Base-by-base conservation (phyloP, 2,113 vertebrate species). In the Taurulus bubalis region DNA sequence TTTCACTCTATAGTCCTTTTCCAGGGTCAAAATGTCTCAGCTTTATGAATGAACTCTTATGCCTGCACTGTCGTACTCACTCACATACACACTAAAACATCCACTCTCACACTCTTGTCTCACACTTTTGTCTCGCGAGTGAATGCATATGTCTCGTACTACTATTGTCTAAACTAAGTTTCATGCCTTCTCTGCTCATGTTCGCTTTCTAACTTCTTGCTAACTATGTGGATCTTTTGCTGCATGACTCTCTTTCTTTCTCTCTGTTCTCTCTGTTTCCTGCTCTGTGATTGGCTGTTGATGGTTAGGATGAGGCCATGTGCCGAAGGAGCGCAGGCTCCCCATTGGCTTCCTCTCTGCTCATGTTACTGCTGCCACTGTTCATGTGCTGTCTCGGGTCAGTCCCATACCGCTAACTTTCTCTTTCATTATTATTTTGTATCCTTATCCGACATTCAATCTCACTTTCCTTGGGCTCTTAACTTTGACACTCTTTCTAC, bases 331-430 rank as follows among this genome's bases (percentile, higher is more conserved):
- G 95, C 96, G 93, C 91, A 95, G 97, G 96, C 96, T 96, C 95
- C 95, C 93, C 96, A 94, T 95, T 96, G 96, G 96, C 79, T 94
- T 95, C 96, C n/a, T 94, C 96, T 96, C 96, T 95, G 96, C 94
- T 95, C 96, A 96, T 96, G 96, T 97, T 97, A 96, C 97, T 96
- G 96, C 97, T 96, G 96, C 96, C 97, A 96, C 95, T 97, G 96
- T 96, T 97, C 95, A 95, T 98, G 95, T 97, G 96, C 95, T 97
- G 94, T 96, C 95, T 95, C 96, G 97, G 96, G 96, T 97, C 96
- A 97, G 96, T 98, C 95, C 91, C 95, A 86, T 96, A 95, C 95
- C 89, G 90, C 96, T 79, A 59, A 38, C 80, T 88, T 71, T 79
- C 8, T 62, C 73, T 84, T 49, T 78, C 77, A 80, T 85, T 86